Evolutionary conservation across 2,888 invertebrate species (phyloP), one percentile per base, ranked within the genome.

Genomic region (Clunio marinus): DNA sequence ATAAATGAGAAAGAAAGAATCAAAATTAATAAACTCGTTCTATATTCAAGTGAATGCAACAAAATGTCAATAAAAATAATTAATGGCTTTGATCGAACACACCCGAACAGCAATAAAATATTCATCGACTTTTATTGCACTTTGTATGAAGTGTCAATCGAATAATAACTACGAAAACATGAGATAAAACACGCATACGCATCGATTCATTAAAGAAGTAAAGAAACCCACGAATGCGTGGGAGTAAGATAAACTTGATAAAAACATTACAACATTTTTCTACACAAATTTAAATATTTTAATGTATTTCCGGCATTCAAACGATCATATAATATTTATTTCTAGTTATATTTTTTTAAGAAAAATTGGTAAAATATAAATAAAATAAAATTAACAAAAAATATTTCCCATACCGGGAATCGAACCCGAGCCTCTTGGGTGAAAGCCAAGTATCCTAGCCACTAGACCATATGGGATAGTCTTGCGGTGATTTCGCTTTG

Each of bases 351-450:
- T n/a, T 37, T 37, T 37, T 37, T 1, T 2, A 37, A 13, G 1
- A 1, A 2, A 37, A 15, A 15, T 41, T 41, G 7, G 2, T n/a
- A 45, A 45, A 4, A 4, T 15, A 2, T 45, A 7, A 45, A 45
- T 15, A 15, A 45, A 15, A 51, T 51, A 25, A 24, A 25, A 57
- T 24, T 59, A 73, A 73, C 27, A 62, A 55, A 57, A 58, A 75
- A 27, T 5, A 41, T 68, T 81, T 83, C 83, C 82, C 81, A 80
- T 83, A 82, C 83, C 82, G 83, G 82, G 82, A 82, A 82, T 83
- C 82, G 82, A 83, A 83, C 82, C 83, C 82, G 83, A 81, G 82
- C 82, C 82, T 82, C 80, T 81, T 81, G 81, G 81, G 81, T 82
- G 82, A 83, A 78, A 82, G 77, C 82, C 82, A 82, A 82, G 80